A percentile compares a stretch with the other conserved stretches of the same genome.
These are phyloP conservation scores for Noctua comes DNA, from an alignment of 2,888 invertebrate species.

Conservation along the genomic window DNA sequence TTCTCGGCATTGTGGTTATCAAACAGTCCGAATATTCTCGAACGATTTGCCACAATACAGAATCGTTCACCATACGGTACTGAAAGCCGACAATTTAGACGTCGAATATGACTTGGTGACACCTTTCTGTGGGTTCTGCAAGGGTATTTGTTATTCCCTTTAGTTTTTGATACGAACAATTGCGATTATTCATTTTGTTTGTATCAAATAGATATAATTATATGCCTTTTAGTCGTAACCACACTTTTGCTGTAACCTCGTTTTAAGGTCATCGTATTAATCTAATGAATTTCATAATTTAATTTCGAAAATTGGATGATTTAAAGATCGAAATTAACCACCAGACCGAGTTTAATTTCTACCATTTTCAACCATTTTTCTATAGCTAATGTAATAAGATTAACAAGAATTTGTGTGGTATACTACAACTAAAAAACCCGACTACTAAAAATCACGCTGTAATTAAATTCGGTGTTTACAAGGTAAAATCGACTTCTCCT, in stretches of 20 bases:
- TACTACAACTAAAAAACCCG: no score
- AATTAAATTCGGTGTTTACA: no score
- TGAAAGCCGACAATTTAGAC: constrained; percentile 15
- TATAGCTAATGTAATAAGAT: background rate
- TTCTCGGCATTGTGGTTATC: constrained; percentile 29
- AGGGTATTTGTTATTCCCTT: background rate
- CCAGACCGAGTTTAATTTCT: background rate
- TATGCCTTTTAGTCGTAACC: background rate
- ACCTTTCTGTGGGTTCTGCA: background rate
- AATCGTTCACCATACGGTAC: constrained; percentile 19
- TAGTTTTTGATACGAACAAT: background rate
- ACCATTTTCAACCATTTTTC: background rate
- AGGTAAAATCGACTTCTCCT: no score
- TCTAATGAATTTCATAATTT: background rate
- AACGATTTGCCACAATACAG: constrained; percentile 25
- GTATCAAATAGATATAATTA: background rate
- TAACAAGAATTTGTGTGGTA: background rate
- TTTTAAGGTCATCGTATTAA: background rate
- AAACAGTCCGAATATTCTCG: constrained; percentile 33
- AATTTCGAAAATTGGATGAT: no score
- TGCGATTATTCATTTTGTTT: background rate
- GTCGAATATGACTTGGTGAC: background rate
- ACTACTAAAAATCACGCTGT: no score
- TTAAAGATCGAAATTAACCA: background rate
- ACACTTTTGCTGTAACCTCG: background rate